phyloP scores from a whole-genome alignment of 92 coral and sea anemone genomes.

The Parazoanthus darwini region DNA sequence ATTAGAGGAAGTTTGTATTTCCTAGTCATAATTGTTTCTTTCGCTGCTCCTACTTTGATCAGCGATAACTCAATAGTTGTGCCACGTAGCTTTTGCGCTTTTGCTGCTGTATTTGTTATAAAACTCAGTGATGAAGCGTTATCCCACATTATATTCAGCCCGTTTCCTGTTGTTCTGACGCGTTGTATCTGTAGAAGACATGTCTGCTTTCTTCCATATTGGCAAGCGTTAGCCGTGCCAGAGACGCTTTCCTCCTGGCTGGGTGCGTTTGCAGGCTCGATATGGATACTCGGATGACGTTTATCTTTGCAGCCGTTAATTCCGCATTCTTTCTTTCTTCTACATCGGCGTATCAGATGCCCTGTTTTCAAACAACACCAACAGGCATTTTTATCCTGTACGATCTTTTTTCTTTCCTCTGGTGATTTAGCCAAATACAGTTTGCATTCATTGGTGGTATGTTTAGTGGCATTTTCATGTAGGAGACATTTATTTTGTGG shows the following conservation, averaged over 20 bases:
- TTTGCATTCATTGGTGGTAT: constrained; percentile 44
- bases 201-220: constrained; percentile 30
- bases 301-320: constrained; percentile 46
- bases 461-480: constrained; percentile 46
- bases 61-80: constrained; percentile 41
- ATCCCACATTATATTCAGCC: constrained; percentile 47
- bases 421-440: constrained; percentile 41
- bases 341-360: constrained; percentile 50
- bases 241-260: constrained; percentile 32
- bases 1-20: constrained; percentile 66
- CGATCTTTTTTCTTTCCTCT: constrained; percentile 30
- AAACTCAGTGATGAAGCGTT: constrained; percentile 39
- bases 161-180: constrained; percentile 23
- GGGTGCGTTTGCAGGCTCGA: constrained; percentile 24
- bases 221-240: constrained; percentile 8
- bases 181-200: constrained; percentile 35
- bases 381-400: constrained; percentile 55
- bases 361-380: constrained; percentile 54
- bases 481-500: constrained; percentile 45
- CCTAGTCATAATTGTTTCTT: constrained; percentile 48
- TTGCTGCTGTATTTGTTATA: constrained; percentile 37
- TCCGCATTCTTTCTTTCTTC: constrained; percentile 44
- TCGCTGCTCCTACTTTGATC: constrained; percentile 56
- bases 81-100: constrained; percentile 35
- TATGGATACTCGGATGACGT: constrained; percentile 51